Evolutionary conservation across 2,797 vertebrate genomes (phyloP).

Genomic region (Propithecus perrieri): DNA sequence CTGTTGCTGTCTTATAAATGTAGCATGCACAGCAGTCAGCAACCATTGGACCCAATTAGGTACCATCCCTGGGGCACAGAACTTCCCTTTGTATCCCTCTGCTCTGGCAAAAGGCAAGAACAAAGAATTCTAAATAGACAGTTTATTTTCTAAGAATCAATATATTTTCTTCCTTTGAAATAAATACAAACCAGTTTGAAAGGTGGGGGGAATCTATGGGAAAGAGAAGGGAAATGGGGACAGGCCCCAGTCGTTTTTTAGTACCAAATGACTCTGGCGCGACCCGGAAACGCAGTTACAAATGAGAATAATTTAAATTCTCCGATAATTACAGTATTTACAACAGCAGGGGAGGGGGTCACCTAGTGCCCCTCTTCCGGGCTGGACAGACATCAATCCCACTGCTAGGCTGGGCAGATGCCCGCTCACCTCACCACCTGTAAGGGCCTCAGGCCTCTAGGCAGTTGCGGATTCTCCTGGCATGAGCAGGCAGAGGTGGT

Average conservation of each 20-base stretch:
- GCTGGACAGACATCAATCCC: conserved; percentile 71
- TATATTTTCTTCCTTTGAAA: conserved; percentile 89
- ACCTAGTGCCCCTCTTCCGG: conserved; percentile 73
- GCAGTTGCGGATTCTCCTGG: conserved; percentile 52
- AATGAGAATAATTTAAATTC: conserved; percentile 87
- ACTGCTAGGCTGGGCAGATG: conserved; percentile 66
- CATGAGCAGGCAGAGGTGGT: conserved; percentile 5
- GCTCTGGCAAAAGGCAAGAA: conserved; percentile 49
- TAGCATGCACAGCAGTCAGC: not conserved
- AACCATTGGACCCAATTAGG: conserved; percentile 51
- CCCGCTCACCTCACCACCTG: conserved; percentile 47
- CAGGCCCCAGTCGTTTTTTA: conserved; percentile 75
- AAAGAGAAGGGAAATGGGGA: conserved; percentile 51
- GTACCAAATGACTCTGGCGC: conserved; percentile 82
- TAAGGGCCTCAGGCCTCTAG: conserved; percentile 70
- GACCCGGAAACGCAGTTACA: conserved; percentile 81
- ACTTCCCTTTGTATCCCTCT: not conserved
- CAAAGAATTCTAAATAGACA: conserved; percentile 78
- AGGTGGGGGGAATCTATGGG: conserved; percentile 69
- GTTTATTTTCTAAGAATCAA: conserved; percentile 89
- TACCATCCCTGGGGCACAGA: not conserved
- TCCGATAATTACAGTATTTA: conserved; percentile 86
- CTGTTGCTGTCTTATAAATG: conserved; percentile 6
- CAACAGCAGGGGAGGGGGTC: conserved; percentile 79
- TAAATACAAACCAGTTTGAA: conserved; percentile 89